phyloP scores from a whole-genome alignment of 2,113 vertebrate species.

The Tringa solitaria region DNA sequence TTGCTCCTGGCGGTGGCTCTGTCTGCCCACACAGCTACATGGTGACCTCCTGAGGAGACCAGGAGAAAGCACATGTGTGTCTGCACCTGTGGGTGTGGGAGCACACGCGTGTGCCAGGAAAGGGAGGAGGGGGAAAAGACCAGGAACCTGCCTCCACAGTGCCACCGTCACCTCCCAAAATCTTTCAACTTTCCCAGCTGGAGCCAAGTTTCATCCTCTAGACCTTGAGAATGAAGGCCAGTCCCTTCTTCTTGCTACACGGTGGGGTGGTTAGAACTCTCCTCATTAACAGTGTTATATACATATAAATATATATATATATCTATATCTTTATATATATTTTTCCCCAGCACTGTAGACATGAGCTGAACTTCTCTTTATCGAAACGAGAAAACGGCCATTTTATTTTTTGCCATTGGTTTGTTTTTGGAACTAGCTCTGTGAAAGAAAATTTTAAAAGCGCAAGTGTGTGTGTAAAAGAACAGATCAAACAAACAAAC shows the following conservation, averaged over 20 bases:
- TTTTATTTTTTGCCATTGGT: slow-evolving; percentile 71
- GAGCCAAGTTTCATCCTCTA: slow-evolving; percentile 62
- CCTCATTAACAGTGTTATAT: slow-evolving; percentile 82
- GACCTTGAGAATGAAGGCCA: slow-evolving; percentile 59
- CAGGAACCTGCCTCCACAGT: neutral
- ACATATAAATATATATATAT: slow-evolving; percentile 83
- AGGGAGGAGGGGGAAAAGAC: neutral
- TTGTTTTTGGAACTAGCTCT: slow-evolving; percentile 73
- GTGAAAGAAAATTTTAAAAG: slow-evolving; percentile 70
- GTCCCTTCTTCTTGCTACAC: slow-evolving; percentile 67
- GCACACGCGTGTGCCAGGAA: neutral
- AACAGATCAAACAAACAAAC: neutral
- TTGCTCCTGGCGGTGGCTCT: neutral
- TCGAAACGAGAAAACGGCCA: slow-evolving; percentile 70
- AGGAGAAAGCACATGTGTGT: neutral
- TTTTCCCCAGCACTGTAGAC: slow-evolving; percentile 79
- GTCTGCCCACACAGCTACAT: neutral
- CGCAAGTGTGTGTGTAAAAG: slow-evolving; percentile 70
- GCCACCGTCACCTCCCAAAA: neutral
- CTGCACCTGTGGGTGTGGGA: rapidly evolving
- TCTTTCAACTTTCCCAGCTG: slow-evolving; percentile 37
- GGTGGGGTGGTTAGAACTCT: slow-evolving; percentile 77
- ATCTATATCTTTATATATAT: slow-evolving; percentile 78
- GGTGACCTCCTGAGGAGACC: neutral
- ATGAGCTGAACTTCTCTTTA: slow-evolving; percentile 78